These are phyloP conservation scores for Palythoa grandis DNA, from an alignment of 92 coral and sea anemone species.

Conservation along the genomic window DNA sequence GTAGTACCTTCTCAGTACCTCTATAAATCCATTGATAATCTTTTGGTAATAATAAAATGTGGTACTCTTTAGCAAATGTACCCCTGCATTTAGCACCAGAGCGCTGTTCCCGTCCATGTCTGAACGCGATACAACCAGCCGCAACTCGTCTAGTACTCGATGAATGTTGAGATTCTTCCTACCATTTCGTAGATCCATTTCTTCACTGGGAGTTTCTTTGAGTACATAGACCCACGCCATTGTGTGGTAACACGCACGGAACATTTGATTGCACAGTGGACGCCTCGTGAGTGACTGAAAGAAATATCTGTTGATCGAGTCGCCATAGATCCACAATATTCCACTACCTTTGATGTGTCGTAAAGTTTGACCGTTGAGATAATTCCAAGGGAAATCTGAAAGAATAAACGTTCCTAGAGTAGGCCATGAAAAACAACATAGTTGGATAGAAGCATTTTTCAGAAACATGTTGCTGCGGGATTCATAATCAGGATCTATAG, in stretches of 20 bases:
- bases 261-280: conserved; percentile 72
- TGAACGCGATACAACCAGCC: conserved; percentile 60
- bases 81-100: conserved; percentile 83
- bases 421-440: neutral
- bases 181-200: conserved; percentile 76
- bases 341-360: conserved; percentile 85
- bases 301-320: conserved; percentile 85
- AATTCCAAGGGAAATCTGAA: conserved; percentile 14
- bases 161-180: conserved; percentile 73
- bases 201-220: conserved; percentile 69
- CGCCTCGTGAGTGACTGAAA: conserved; percentile 67
- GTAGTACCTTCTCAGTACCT: conserved; percentile 63
- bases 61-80: conserved; percentile 78
- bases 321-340: conserved; percentile 84
- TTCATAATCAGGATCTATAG: too few species aligned
- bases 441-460: too few species aligned
- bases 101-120: conserved; percentile 91
- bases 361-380: conserved; percentile 43
- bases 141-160: conserved; percentile 72
- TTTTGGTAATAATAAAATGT: conserved; percentile 82
- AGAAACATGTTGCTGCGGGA: too few species aligned
- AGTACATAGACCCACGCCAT: conserved; percentile 91
- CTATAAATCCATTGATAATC: conserved; percentile 74
- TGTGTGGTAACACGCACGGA: conserved; percentile 86
- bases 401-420: neutral